Percentiles rank a stretch among this genome's conserved stretches.
phyloP scores from a whole-genome alignment of 1,140 invertebrate genomes.

The Metaphire vulgaris region DNA sequence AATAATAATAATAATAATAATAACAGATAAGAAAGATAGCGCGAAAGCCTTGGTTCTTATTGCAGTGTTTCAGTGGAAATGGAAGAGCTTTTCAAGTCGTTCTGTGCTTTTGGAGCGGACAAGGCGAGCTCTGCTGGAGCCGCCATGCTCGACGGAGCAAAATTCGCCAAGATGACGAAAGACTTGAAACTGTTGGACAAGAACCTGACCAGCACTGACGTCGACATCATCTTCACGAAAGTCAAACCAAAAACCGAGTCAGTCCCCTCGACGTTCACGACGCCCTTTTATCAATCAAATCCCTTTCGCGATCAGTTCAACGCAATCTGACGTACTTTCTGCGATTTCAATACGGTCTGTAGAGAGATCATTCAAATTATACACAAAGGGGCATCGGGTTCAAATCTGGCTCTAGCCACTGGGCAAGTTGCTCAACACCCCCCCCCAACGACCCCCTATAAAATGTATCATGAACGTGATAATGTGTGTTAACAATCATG shows the following conservation, averaged over 20 bases:
- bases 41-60: too few relatives aligned
- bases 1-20: conserved; percentile 6
- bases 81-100: conserved; percentile 29
- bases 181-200: conserved; percentile 28
- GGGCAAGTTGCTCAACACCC: too few relatives aligned
- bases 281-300: too few relatives aligned
- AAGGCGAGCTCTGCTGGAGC: conserved; percentile 11
- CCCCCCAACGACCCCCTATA: too few relatives aligned
- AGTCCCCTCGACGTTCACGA: conserved; percentile 6
- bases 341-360: too few relatives aligned
- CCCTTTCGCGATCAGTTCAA: too few relatives aligned
- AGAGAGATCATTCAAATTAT: too few relatives aligned
- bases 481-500: too few relatives aligned
- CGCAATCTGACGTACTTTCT: background rate
- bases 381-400: too few relatives aligned
- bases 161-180: conserved; percentile 27
- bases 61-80: background rate
- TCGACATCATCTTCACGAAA: conserved; percentile 31
- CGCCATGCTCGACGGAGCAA: conserved; percentile 23
- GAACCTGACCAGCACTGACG: conserved; percentile 24
- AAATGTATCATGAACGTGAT: too few relatives aligned
- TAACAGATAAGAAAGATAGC: too few relatives aligned
- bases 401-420: too few relatives aligned
- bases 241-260: conserved; percentile 29
- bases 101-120: conserved; percentile 26